Evolutionary conservation across 2,113 vertebrate species (phyloP).

Genomic region (Azemiops feae): DNA sequence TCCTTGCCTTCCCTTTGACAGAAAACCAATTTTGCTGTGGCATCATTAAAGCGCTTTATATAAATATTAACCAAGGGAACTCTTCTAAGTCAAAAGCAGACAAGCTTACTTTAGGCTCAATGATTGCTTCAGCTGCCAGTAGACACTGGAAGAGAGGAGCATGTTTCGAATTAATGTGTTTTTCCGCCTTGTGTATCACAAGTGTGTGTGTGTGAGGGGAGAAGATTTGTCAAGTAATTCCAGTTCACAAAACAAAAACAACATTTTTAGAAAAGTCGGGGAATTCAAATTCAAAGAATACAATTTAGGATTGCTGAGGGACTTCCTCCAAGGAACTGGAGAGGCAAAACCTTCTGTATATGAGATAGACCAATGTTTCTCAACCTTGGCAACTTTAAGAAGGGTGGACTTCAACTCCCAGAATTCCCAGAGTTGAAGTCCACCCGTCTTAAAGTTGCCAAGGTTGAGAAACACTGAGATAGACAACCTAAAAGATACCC

Average conservation of each 20-base stretch:
- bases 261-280: background rate
- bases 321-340: background rate
- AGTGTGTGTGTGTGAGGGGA: background rate
- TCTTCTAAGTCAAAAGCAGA: slow-evolving; percentile 48
- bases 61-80: slow-evolving; percentile 55
- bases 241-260: background rate
- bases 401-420: background rate
- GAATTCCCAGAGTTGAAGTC: background rate
- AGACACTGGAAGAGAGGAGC: background rate
- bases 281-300: background rate
- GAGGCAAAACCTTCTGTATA: background rate
- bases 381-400: too few species aligned
- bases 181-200: background rate
- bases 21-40: slow-evolving; percentile 43
- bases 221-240: background rate
- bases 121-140: background rate
- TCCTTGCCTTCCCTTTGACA: slow-evolving; percentile 39
- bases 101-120: slow-evolving; percentile 42
- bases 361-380: background rate
- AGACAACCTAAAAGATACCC: background rate
- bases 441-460: background rate
- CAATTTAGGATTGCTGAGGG: background rate
- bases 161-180: slow-evolving; percentile 13
- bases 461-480: background rate
- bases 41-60: slow-evolving; percentile 57